Evolutionary conservation across 2,888 invertebrate genomes (phyloP), one percentile per base, ranked within the genome.

Genomic region (Thecophora atra): DNA sequence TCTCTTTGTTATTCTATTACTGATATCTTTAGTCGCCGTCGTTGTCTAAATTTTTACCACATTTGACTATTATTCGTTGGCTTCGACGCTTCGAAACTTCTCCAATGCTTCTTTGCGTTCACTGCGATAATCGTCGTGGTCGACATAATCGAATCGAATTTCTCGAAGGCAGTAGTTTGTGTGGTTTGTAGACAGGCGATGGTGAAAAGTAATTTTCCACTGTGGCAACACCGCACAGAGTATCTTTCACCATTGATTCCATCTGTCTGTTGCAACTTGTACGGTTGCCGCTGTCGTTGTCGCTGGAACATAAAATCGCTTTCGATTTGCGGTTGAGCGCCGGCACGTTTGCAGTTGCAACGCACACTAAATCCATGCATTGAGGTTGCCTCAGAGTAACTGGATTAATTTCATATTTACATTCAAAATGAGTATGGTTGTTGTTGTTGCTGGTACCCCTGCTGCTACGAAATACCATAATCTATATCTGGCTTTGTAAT

Each of bases 271-370:
- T 56, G 13, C 24, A 54, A 54, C 6, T 54, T 24, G 17, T 54
- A 54, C 19, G 54, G 24, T 5, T 56, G 8, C 21, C 54, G 24
- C 3, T 17, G n/a, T n/a, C n/a, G n/a, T 37, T 37, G 37, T 24
- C 54, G 26, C 26, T 21, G 37, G 37, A 37, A 63, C 19, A 63
- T n/a, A 42, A 42, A 63, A 30, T 62, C 42, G 37, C 19, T 42
- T n/a, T 19, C 62, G 30, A 37, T 44, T 63, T 44, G 63, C 37
- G 63, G 63, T 63, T 44, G 21, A 63, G 42, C 42, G 21, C 42
- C 37, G 37, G 37, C 63, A 63, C 63, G 63, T 21, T 37, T 63
- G 19, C 63, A 15, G 19, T 8, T 11, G 37, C 37, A 37, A 63
- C 56, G 56, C 56, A 56, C 26, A 26, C 56, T 21, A 24, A 56